Evolutionary conservation across 1,140 invertebrate species (phyloP).

Genomic region (Zaprionus kolodkinae): DNA sequence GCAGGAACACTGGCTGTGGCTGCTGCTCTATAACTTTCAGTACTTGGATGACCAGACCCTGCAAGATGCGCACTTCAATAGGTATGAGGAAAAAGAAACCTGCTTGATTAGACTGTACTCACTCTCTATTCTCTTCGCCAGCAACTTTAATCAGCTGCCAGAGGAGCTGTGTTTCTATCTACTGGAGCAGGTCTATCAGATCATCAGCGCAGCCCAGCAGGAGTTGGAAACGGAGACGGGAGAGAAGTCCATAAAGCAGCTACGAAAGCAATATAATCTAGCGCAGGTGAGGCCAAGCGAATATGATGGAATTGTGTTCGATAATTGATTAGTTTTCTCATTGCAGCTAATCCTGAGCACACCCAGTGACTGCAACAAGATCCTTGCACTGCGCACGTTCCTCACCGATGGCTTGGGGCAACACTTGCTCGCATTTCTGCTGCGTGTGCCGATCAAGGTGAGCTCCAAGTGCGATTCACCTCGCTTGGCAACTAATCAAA

Average conservation of each 20-base stretch:
- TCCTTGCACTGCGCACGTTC: slow-evolving; percentile 73
- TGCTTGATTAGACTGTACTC: background rate
- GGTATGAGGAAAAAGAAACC: slow-evolving; percentile 28
- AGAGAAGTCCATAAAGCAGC: slow-evolving; percentile 66
- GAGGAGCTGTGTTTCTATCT: slow-evolving; percentile 75
- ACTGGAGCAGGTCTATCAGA: slow-evolving; percentile 75
- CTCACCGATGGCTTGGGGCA: slow-evolving; percentile 77
- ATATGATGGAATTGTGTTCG: background rate
- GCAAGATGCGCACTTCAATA: slow-evolving; percentile 61
- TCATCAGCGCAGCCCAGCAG: slow-evolving; percentile 74
- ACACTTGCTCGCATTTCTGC: slow-evolving; percentile 69
- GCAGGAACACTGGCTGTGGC: slow-evolving; percentile 78
- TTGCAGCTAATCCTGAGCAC: slow-evolving; percentile 75
- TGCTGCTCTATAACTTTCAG: slow-evolving; percentile 75
- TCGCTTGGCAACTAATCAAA: slow-evolving; percentile 1
- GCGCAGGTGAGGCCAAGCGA: slow-evolving; percentile 52
- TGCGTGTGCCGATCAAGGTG: slow-evolving; percentile 76
- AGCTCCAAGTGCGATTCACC: slow-evolving; percentile 6
- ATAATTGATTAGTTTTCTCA: background rate
- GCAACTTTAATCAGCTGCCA: slow-evolving; percentile 74
- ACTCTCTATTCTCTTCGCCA: slow-evolving; percentile 17
- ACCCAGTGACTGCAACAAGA: slow-evolving; percentile 79
- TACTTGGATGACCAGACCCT: slow-evolving; percentile 59
- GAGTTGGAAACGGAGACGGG: slow-evolving; percentile 47
- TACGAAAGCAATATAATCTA: slow-evolving; percentile 72